Conservation (phyloP, 2,113 vertebrate genomes). For the Alligator sinensis region DNA sequence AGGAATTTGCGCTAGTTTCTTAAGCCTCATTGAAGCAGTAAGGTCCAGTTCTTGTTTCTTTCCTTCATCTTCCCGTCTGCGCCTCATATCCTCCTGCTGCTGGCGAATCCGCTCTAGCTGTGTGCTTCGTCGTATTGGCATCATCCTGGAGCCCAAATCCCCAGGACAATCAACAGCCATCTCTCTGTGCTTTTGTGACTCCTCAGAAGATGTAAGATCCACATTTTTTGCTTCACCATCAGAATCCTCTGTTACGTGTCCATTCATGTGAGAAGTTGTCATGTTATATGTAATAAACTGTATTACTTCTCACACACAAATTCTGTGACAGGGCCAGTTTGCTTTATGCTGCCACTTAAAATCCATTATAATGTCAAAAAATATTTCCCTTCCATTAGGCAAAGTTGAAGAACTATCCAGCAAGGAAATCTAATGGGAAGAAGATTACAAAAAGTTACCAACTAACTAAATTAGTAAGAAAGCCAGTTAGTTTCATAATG, state of each 20-base stretch:
- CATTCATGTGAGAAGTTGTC: conserved; percentile 93
- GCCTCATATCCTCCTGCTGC: conserved; percentile 92
- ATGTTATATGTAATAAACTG: conserved; percentile 77
- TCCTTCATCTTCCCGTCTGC: conserved; percentile 86
- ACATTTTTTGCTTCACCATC: conserved; percentile 85
- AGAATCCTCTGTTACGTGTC: conserved; percentile 88
- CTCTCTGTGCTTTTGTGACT: conserved; percentile 86
- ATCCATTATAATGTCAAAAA: conserved; percentile 81
- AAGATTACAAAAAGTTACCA: conserved; percentile 25
- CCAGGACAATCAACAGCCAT: conserved; percentile 95
- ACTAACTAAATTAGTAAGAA: conserved; percentile 55
- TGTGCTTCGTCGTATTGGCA: conserved; percentile 84
- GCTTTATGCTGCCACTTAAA: conserved; percentile 64
- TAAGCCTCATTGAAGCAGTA: conserved; percentile 91
- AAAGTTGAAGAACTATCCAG: conserved; percentile 69
- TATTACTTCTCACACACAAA: conserved; percentile 73
- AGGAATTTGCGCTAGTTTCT: conserved; percentile 91
- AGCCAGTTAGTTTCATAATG: not conserved
- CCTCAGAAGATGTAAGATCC: conserved; percentile 80
- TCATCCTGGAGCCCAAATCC: conserved; percentile 92
- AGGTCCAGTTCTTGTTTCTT: conserved; percentile 90
- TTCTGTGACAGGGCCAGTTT: conserved; percentile 69
- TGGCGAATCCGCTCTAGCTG: conserved; percentile 91
- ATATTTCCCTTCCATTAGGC: conserved; percentile 64
- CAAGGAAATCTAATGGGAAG: conserved; percentile 75